Base-by-base conservation (phyloP, 2,797 vertebrate genomes). In the Centroberyx gerrardi region DNA sequence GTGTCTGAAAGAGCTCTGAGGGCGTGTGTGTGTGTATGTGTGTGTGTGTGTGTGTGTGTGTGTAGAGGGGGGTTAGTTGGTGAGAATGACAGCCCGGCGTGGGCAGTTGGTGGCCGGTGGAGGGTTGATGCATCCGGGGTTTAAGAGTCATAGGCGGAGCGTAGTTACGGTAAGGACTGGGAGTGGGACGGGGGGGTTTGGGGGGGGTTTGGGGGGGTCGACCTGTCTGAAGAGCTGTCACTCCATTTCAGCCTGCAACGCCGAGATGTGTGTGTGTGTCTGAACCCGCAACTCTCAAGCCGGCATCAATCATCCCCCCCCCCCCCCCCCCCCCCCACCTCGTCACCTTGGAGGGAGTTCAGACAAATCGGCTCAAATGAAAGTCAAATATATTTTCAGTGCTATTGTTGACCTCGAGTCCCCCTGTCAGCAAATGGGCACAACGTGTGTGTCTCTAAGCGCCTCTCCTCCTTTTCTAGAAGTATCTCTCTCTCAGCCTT, bases 161-260 rank as follows among this genome's bases (percentile, higher is more conserved):
- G 56, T 64, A 0, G 46, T 61, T 67, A 62, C 28, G 17, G 54
- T 65, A 62, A 48, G 48, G 17, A 61, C 74, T 63, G 8, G 8
- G 33, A 31, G 59, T 75, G 81, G 78, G 54, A 22, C 55, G 7
- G 42, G 62, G 40, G 17, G 29, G 61, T 17, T 1, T 4, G 1
- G 33, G 4, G 33, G 4, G 33, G 4, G 33, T 36, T 1, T 1
- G 38, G 38, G 10, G 7, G 38, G 5, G 38, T 8, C 10, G 38
- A 33, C 33, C 33, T 40, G 33, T 33, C 33, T 33, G 33, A 33
- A 3, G 64, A 76, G 68, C 83, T 88, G 81, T 84, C 83, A 84
- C 64, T 73, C 78, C 22, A 8, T 33, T 22, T 72, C 71, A 86
- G 65, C 64, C 18, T 2, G 7, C 5, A 29, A 56, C 68, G 36